phyloP scores from a whole-genome alignment of 2,113 vertebrate genomes.

The Chaetodon auriga region DNA sequence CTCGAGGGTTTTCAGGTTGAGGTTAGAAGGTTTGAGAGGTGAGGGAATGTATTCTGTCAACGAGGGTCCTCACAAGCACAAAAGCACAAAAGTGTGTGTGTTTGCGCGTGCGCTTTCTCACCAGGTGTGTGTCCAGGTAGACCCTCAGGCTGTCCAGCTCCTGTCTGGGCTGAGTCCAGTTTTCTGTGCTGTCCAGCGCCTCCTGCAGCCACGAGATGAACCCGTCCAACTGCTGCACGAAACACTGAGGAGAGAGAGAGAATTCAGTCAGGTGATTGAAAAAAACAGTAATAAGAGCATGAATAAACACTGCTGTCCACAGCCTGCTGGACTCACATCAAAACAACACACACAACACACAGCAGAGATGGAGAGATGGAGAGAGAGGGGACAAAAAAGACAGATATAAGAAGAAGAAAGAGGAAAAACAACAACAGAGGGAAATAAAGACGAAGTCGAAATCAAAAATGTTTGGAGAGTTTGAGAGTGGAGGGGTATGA shows the following conservation, averaged over 20 bases:
- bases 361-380: slow-evolving; percentile 25
- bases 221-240: slow-evolving; percentile 95
- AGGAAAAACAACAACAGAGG: background rate
- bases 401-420: background rate
- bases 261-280: slow-evolving; percentile 22
- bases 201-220: slow-evolving; percentile 97
- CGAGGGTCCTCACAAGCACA: background rate
- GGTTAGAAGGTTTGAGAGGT: background rate
- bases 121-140: slow-evolving; percentile 98
- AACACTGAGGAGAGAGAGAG: slow-evolving; percentile 83
- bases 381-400: background rate
- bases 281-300: background rate
- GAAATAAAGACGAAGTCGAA: background rate
- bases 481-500: background rate
- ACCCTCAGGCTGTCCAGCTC: slow-evolving; percentile 91
- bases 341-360: slow-evolving; percentile 14
- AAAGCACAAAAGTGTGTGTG: slow-evolving; percentile 78
- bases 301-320: slow-evolving; percentile 3
- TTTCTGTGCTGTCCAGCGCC: slow-evolving; percentile 95
- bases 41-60: background rate
- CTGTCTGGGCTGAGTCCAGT: slow-evolving; percentile 94
- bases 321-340: slow-evolving; percentile 38
- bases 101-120: slow-evolving; percentile 87
- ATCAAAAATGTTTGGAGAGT: background rate
- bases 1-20: background rate